Conservation (phyloP, 2,113 vertebrate genomes). For the Lampris megalopsis region DNA sequence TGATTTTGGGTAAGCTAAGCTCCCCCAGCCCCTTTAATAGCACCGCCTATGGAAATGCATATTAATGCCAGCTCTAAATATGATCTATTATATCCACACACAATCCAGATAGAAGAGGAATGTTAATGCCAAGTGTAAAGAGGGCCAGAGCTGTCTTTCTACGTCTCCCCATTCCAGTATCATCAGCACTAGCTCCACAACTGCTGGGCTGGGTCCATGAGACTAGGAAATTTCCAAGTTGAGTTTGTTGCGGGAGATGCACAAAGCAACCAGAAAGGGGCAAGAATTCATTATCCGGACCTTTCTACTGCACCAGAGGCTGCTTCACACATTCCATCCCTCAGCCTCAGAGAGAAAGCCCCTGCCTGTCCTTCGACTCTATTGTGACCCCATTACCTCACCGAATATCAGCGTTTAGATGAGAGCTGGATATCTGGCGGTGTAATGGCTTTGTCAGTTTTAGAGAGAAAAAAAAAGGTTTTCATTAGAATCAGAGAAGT, state of each 20-base stretch:
- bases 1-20: no score
- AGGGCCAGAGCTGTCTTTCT: neutral
- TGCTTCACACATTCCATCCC: conserved; percentile 60
- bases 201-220: conserved; percentile 80
- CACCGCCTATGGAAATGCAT: no score
- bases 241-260: conserved; percentile 74
- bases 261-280: conserved; percentile 73
- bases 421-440: conserved; percentile 27
- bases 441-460: conserved; percentile 39
- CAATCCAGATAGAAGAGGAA: no score
- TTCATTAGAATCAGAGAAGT: conserved; percentile 18
- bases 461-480: conserved; percentile 33
- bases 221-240: conserved; percentile 89
- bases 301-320: conserved; percentile 56
- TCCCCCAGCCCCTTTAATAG: no score
- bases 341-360: conserved; percentile 64
- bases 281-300: conserved; percentile 79
- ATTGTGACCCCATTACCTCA: conserved; percentile 73
- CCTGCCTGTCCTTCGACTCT: conserved; percentile 61
- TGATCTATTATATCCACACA: no score
- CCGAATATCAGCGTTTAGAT: conserved; percentile 63
- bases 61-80: no score
- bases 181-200: conserved; percentile 86
- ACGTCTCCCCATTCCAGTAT: conserved; percentile 74
- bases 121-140: no score